Base-by-base conservation (phyloP, 1,140 invertebrate species). In the Teleopsis dalmanni region DNA sequence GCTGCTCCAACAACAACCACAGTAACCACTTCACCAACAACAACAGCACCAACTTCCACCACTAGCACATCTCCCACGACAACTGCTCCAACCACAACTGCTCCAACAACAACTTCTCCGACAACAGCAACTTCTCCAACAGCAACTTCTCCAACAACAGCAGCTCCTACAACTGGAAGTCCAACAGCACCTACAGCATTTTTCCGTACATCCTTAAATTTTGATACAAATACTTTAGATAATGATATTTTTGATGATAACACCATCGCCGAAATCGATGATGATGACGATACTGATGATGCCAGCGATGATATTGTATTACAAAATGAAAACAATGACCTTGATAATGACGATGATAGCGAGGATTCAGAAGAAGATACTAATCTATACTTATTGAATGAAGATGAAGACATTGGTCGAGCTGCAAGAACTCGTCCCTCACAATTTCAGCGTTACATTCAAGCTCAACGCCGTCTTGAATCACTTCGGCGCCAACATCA, bases 71-170 rank as follows among this genome's bases (percentile, higher is more conserved):
- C 38, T 13, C 8, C 38, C 14, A 2, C 29, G 27, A 22, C 47
- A 2, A 10, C 36, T 14, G 10, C 31, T 8, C 31, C 50, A 36
- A 3, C 48, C 50, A 6, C 36, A 46, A 21, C 59, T 51, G 23
- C 57, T 54, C 38, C 46, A 56, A 22, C 52, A 18, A 1, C 38
- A 48, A 10, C n/a, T 11, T 5, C 36, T 21, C 35, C 46, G 21
- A 19, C 23, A 23, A 37, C 35, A 47, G 36, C 42, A 21, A 0
- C 43, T 54, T 2, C 47, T 36, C 29, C 47, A 1, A 11, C 37
- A 41, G 18, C 37, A 41, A 29, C 37, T 14, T 19, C 14, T 10
- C 21, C n/a, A n/a, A 45, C 16, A 46, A 29, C 49, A 41, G 34
- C 13, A 54, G 54, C 41, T 36, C 48, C 13, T 31, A 45, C 4